These are phyloP conservation scores for Trachymyrmex cornetzi DNA, from an alignment of 1,140 invertebrate genomes.

Conservation along the genomic window DNA sequence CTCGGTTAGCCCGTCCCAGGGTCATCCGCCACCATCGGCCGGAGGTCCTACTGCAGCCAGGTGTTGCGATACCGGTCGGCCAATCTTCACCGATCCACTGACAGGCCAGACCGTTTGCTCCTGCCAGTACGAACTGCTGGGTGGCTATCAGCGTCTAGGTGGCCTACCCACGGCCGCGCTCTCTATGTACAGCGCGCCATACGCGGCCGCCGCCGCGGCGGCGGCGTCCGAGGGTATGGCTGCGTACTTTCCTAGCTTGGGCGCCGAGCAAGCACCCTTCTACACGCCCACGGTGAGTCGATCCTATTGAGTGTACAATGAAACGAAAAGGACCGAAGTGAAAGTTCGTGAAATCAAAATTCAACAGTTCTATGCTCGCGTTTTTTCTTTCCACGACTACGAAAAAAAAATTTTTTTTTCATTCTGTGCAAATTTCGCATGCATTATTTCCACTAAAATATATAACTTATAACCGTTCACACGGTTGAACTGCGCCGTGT, in stretches of 20 bases:
- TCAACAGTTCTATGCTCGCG: background rate
- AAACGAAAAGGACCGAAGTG: background rate
- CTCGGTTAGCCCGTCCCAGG: conserved; percentile 85
- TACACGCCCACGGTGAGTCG: conserved; percentile 93
- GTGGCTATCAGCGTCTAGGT: conserved; percentile 93
- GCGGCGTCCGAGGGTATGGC: conserved; percentile 90
- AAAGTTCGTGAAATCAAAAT: background rate
- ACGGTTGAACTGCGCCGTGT: background rate
- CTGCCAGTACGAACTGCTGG: conserved; percentile 93
- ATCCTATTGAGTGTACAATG: background rate
- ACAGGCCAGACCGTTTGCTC: conserved; percentile 97
- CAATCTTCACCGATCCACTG: conserved; percentile 96
- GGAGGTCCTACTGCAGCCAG: conserved; percentile 87
- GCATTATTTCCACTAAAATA: conserved; percentile 4
- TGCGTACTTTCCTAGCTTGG: conserved; percentile 93
- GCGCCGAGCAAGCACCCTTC: conserved; percentile 93
- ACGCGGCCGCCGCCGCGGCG: conserved; percentile 91
- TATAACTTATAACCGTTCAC: background rate
- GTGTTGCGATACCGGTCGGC: conserved; percentile 96
- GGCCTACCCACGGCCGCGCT: conserved; percentile 90
- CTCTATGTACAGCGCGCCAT: conserved; percentile 92
- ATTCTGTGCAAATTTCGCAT: background rate
- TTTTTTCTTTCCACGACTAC: background rate
- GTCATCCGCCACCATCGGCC: conserved; percentile 87
- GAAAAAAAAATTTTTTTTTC: background rate